Conservation (phyloP, 1,140 invertebrate species). For the Papilio xuthus region DNA sequence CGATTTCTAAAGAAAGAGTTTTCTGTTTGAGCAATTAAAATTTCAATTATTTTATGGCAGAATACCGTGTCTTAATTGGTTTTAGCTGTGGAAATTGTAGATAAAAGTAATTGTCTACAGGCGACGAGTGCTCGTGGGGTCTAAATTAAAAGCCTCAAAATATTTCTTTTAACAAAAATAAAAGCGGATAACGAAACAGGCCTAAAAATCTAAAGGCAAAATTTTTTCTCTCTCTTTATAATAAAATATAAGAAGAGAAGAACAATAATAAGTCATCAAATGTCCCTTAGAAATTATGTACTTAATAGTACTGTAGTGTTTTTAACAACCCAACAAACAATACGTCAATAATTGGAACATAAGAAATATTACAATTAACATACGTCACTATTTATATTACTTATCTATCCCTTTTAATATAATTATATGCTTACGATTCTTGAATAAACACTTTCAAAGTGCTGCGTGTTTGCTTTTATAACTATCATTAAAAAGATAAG, state of each 20-base stretch:
- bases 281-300: too few species aligned
- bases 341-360: background rate
- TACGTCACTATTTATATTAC: background rate
- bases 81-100: constrained; percentile 63
- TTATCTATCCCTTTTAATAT: background rate
- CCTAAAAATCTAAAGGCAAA: background rate
- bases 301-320: too few species aligned
- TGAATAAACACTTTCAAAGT: background rate
- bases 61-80: constrained; percentile 73
- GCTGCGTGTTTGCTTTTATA: background rate
- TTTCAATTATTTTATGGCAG: constrained; percentile 74
- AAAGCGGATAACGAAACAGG: background rate
- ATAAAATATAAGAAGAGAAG: too few species aligned
- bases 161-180: constrained; percentile 23
- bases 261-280: background rate
- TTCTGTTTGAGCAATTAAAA: constrained; percentile 75
- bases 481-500: constrained; percentile 19
- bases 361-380: background rate
- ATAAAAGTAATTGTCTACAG: constrained; percentile 41
- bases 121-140: constrained; percentile 3
- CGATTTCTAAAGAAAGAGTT: constrained; percentile 79
- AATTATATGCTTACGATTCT: background rate
- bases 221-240: background rate
- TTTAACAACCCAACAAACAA: too few species aligned
- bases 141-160: constrained; percentile 19